These are phyloP conservation scores for Aradophagus sp. DNA, from an alignment of 1,140 invertebrate species.

Conservation along the genomic window DNA sequence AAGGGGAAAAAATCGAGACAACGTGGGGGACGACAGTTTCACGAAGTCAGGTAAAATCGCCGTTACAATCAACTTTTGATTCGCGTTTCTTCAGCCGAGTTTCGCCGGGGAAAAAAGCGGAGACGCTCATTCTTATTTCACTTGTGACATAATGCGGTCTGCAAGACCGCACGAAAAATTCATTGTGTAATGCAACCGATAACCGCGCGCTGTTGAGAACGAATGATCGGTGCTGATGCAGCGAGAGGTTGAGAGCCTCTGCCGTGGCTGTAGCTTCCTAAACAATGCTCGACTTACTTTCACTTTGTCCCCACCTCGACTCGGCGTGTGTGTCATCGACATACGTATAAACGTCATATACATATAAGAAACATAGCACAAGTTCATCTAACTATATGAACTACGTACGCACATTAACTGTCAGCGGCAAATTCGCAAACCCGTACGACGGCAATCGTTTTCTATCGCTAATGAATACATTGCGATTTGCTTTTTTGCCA, in stretches of 20 bases:
- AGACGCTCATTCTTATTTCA: slow-evolving; percentile 15
- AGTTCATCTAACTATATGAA: slow-evolving; percentile 30
- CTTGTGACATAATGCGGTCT: slow-evolving; percentile 45
- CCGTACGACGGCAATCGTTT: background rate
- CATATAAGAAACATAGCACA: slow-evolving; percentile 41
- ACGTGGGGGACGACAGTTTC: background rate
- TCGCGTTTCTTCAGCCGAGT: slow-evolving; percentile 7
- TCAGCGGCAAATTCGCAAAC: slow-evolving; percentile 1
- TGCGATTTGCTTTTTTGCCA: no score
- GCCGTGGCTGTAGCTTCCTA: slow-evolving; percentile 71
- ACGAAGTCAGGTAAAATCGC: background rate
- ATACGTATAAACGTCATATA: slow-evolving; percentile 33
- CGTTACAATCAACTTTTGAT: slow-evolving; percentile 4
- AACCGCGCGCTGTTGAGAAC: slow-evolving; percentile 35
- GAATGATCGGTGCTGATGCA: slow-evolving; percentile 48
- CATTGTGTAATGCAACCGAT: slow-evolving; percentile 41
- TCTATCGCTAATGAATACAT: no score
- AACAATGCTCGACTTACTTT: slow-evolving; percentile 75
- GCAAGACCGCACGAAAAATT: slow-evolving; percentile 43
- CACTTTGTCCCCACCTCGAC: slow-evolving; percentile 66
- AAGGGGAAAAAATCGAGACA: no score
- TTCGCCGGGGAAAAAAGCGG: slow-evolving; percentile 11
- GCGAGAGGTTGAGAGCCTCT: slow-evolving; percentile 65
- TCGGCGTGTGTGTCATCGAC: slow-evolving; percentile 33
- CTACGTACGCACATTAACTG: slow-evolving; percentile 1